Base-by-base conservation (phyloP, 1,140 invertebrate genomes). In the Papilio xuthus region DNA sequence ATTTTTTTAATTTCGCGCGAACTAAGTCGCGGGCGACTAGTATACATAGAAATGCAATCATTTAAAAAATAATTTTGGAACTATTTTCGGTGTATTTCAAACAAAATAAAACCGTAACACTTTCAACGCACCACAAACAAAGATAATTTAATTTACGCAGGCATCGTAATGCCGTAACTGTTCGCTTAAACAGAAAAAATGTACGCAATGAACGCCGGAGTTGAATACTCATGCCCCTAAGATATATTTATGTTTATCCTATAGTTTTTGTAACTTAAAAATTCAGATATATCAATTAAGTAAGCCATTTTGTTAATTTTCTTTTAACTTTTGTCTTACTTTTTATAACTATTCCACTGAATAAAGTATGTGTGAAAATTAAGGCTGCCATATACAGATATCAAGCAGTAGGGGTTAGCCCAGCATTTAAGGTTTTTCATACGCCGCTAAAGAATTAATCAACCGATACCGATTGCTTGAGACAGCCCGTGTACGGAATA, bases 101-200 rank as follows among this genome's bases (percentile, higher is more conserved):
- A 60, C 56, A 60, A 60, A n/a, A 13, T 60, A 60, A 60, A 60
- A 60, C 56, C 23, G 20, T 60, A 60, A 60, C 56, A 60, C 23
- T 60, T 12, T 60, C 23, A 4, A 60, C 23, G 56, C 23, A 60
- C 56, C 56, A 60, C 23, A 60, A 60, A 26, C 23, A 60, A 60
- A 26, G 56, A 60, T 60, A 60, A 60, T 60, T 60, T 28, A 60
- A 60, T 60, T 60, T 60, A 60, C 56, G 56, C 20, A 23, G 56
- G 56, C 56, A 23, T 60, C 56, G 23, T 26, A 26, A 60, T 60
- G 56, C 23, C 56, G 10, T 60, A 60, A 60, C 56, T 60, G 56
- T 60, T 26, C 20, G 56, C 23, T 60, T 60, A 60, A 60, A 60
- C 23, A 60, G 56, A 60, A 60, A 60, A 60, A 60, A 60, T 60